A percentile compares a stretch with the other conserved stretches of the same genome.
These are phyloP conservation scores for Morbakka virulenta DNA, from an alignment of 30 jellyfish, hydroid and myxozoan genomes.

Conservation along the genomic window DNA sequence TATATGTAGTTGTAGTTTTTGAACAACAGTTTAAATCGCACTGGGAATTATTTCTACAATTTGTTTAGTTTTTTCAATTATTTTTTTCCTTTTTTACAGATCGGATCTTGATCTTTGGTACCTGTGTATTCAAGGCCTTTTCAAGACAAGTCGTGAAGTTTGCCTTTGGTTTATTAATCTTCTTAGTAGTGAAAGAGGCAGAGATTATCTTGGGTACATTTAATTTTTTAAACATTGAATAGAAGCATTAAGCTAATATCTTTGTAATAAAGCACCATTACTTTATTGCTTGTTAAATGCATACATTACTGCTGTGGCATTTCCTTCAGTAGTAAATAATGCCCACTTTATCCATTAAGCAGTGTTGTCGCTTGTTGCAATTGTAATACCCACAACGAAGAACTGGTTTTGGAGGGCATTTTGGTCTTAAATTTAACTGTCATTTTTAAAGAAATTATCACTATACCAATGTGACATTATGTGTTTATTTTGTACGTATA, in stretches of 20 bases:
- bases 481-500: too few relatives aligned
- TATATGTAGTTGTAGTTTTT: too few relatives aligned
- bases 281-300: not conserved
- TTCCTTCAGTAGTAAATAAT: too few relatives aligned
- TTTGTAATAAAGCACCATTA: not conserved
- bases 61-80: not conserved
- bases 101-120: conserved; percentile 65
- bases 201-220: conserved; percentile 67
- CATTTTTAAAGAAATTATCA: too few relatives aligned
- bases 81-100: not conserved
- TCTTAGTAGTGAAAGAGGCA: conserved; percentile 74
- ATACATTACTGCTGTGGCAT: not conserved
- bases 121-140: conserved; percentile 36
- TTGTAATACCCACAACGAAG: too few relatives aligned
- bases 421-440: too few relatives aligned
- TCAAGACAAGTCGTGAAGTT: conserved; percentile 55
- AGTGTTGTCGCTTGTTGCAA: too few relatives aligned
- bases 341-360: too few relatives aligned
- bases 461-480: too few relatives aligned
- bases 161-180: conserved; percentile 71
- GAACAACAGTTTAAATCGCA: too few relatives aligned
- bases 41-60: not conserved
- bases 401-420: too few relatives aligned
- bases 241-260: too few relatives aligned
- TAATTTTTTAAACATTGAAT: not conserved